A percentile compares a stretch with the other conserved stretches of the same genome.
Evolutionary conservation across 2,888 invertebrate species (phyloP).

Genomic region (Platycnemis pennipes): DNA sequence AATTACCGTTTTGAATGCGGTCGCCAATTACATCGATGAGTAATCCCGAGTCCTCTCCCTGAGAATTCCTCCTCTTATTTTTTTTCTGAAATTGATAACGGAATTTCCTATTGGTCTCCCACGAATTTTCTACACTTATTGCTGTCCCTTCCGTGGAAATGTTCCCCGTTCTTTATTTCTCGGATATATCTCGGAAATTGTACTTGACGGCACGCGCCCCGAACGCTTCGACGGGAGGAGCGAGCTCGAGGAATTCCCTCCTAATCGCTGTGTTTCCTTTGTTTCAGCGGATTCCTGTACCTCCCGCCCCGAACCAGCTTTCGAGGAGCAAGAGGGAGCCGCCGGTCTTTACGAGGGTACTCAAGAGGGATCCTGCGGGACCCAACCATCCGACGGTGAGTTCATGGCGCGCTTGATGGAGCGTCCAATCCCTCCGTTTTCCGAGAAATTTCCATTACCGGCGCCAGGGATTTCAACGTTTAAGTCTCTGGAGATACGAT

Average conservation of each 20-base stretch:
- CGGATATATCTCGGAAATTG: background rate
- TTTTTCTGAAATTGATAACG: background rate
- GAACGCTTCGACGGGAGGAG: background rate
- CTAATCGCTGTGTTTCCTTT: constrained; percentile 11
- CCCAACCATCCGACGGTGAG: constrained; percentile 5
- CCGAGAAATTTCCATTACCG: background rate
- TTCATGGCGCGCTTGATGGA: background rate
- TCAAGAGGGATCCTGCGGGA: background rate
- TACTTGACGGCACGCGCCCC: background rate
- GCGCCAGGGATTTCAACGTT: background rate
- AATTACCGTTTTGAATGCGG: too few relatives aligned
- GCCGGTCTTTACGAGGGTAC: background rate
- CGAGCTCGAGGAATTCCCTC: background rate
- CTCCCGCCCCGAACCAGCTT: background rate
- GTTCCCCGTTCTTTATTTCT: background rate
- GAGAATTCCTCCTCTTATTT: too few relatives aligned
- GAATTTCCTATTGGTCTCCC: background rate
- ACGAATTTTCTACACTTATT: background rate
- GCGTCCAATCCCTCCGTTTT: background rate
- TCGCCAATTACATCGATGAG: too few relatives aligned
- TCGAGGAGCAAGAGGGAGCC: background rate
- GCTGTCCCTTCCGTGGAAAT: background rate
- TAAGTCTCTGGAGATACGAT: background rate
- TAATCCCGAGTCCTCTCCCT: too few relatives aligned
- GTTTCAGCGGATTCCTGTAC: background rate